phyloP scores from a whole-genome alignment of 2,797 vertebrate genomes.

The Rousettus madagascariensis region DNA sequence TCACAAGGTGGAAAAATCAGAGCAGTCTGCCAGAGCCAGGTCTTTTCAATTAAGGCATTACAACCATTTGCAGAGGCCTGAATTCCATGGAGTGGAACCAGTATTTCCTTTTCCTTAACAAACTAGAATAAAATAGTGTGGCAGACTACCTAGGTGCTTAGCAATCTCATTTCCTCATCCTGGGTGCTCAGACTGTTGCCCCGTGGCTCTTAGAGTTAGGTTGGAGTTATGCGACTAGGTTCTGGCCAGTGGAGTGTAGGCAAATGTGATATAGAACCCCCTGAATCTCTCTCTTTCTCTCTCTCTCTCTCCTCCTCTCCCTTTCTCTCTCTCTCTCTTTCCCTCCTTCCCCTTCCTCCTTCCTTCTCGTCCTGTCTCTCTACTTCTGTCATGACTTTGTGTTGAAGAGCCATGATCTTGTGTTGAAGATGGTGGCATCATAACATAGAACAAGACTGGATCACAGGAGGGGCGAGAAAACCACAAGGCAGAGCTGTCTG shows the following conservation, averaged over 20 bases:
- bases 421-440: not conserved
- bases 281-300: not conserved
- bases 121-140: not conserved
- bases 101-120: not conserved
- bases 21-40: not conserved
- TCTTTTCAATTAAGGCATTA: not conserved
- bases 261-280: not conserved
- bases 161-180: not conserved
- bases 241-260: not conserved
- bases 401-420: not conserved
- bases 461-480: not conserved
- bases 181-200: not conserved
- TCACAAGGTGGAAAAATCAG: not conserved
- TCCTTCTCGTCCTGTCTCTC: not conserved
- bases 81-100: not conserved
- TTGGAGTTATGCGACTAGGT: not conserved
- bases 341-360: not conserved
- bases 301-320: not conserved
- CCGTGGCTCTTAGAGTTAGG: not conserved
- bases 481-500: not conserved
- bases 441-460: not conserved
- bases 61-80: not conserved
- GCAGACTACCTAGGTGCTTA: not conserved
- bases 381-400: not conserved
- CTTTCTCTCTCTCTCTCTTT: not conserved